Percentiles rank a stretch among this genome's conserved stretches.
phyloP scores from a whole-genome alignment of 2,888 invertebrate species.

The Troilus luridus region DNA sequence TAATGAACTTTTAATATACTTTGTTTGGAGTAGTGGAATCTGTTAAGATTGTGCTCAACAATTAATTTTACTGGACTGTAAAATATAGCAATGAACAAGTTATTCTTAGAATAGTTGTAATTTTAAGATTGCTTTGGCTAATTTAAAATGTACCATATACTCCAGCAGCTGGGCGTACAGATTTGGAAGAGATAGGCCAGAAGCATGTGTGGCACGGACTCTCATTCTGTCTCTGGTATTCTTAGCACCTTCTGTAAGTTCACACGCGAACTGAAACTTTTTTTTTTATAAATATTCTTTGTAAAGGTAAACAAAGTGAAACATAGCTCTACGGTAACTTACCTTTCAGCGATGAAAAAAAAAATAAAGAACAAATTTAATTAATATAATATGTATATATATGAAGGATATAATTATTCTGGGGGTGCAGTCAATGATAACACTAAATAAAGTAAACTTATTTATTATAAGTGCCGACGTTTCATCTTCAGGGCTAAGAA shows the following conservation, averaged over 20 bases:
- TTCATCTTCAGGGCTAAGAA: too few relatives aligned
- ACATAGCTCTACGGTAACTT: background rate
- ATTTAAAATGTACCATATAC: background rate
- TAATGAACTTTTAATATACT: too few relatives aligned
- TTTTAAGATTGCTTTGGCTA: background rate
- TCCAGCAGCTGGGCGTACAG: background rate
- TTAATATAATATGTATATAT: background rate
- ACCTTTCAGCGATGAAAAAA: background rate
- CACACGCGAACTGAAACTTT: background rate
- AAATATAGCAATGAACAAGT: too few relatives aligned
- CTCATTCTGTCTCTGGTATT: background rate
- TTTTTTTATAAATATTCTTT: background rate
- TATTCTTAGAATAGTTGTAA: background rate
- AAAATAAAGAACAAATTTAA: background rate
- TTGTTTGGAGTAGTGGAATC: too few relatives aligned
- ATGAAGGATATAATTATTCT: too few relatives aligned
- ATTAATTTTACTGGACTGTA: too few relatives aligned
- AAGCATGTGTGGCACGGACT: slow-evolving; percentile 18
- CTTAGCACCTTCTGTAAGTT: slow-evolving; percentile 13
- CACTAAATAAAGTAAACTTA: too few relatives aligned
- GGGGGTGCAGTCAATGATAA: too few relatives aligned
- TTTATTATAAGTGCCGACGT: too few relatives aligned
- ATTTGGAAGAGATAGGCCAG: slow-evolving; percentile 42
- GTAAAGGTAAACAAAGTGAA: background rate
- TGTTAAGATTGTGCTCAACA: too few relatives aligned